A percentile compares a stretch with the other conserved stretches of the same genome.
phyloP scores from a whole-genome alignment of 2,113 vertebrate genomes.

The Willisornis vidua region DNA sequence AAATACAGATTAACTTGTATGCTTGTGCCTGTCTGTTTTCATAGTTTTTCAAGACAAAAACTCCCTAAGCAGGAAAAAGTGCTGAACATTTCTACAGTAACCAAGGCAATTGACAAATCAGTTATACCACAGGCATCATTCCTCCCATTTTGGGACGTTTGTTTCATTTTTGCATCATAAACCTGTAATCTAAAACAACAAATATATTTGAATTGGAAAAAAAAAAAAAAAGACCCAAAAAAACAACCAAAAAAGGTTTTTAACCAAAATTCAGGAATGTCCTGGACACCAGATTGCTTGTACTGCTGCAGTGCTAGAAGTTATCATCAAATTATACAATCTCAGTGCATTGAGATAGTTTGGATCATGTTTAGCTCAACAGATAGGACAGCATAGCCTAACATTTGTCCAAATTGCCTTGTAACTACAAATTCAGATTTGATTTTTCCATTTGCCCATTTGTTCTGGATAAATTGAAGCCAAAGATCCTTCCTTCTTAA shows the following conservation, averaged over 20 bases:
- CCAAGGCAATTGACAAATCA: background rate
- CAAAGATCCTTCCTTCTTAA: conserved; percentile 53
- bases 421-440: conserved; percentile 52
- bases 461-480: conserved; percentile 54
- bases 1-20: background rate
- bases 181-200: background rate
- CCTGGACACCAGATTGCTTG: background rate
- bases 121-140: background rate
- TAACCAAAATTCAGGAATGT: background rate
- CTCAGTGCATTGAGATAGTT: background rate
- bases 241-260: background rate
- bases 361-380: background rate
- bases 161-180: background rate
- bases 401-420: conserved; percentile 39
- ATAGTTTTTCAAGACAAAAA: background rate
- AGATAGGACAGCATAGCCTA: background rate
- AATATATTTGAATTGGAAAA: background rate
- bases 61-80: background rate
- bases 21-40: background rate
- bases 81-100: background rate
- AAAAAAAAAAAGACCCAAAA: background rate
- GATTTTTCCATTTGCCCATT: conserved; percentile 50
- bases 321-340: background rate
- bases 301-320: background rate
- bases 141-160: background rate